Percentiles rank a stretch among this genome's conserved stretches.
Evolutionary conservation across 1,140 invertebrate species (phyloP).

Genomic region (Pygmarrhopalites habei): DNA sequence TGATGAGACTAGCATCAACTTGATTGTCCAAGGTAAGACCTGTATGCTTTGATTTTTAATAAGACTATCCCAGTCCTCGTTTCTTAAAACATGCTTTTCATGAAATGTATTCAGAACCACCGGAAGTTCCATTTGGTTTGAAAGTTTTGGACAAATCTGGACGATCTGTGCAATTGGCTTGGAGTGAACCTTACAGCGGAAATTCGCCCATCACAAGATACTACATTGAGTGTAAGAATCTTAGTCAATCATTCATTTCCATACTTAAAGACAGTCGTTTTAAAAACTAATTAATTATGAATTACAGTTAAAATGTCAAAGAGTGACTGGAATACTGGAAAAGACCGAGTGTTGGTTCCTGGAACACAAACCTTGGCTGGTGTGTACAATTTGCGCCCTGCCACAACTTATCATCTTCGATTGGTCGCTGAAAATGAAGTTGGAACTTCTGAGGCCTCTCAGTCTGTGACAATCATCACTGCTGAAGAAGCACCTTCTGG

Average conservation of each 20-base stretch:
- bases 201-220: conserved; percentile 89
- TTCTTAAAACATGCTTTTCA: too few species aligned
- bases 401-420: conserved; percentile 83
- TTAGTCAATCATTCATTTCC: too few species aligned
- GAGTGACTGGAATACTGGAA: conserved; percentile 66
- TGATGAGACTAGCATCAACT: conserved; percentile 89
- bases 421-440: conserved; percentile 93
- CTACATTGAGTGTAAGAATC: conserved; percentile 85
- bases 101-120: conserved; percentile 69
- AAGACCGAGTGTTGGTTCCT: conserved; percentile 74
- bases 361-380: conserved; percentile 77
- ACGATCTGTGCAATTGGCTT: conserved; percentile 77
- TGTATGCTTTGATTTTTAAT: conserved; percentile 7
- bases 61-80: too few species aligned
- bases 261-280: too few species aligned
- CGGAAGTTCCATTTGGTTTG: conserved; percentile 81
- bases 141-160: conserved; percentile 88
- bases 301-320: conserved; percentile 86
- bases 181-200: conserved; percentile 89
- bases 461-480: conserved; percentile 85
- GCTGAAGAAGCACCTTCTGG: conserved; percentile 69
- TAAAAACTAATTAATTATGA: too few species aligned
- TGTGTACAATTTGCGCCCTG: conserved; percentile 79
- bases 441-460: conserved; percentile 81
- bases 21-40: conserved; percentile 79